Percentiles rank a stretch among this genome's conserved stretches.
phyloP scores from a whole-genome alignment of 2,797 vertebrate species.

The Chaetophractus vellerosus region DNA sequence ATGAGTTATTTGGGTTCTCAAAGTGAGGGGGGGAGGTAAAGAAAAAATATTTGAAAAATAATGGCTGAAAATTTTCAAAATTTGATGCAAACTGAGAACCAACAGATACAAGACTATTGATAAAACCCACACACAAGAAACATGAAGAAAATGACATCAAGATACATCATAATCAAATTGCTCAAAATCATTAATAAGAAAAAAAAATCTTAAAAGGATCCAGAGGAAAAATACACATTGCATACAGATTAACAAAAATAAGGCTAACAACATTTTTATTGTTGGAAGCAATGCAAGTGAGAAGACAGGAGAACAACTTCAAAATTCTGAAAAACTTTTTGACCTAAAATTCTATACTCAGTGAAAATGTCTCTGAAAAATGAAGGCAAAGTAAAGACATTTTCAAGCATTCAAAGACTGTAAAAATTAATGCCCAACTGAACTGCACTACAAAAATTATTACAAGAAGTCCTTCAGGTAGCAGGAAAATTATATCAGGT shows the following conservation, averaged over 20 bases:
- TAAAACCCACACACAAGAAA: neutral
- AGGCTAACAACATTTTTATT: neutral
- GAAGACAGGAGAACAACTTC: neutral
- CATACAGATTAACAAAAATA: neutral
- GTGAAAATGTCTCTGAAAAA: neutral
- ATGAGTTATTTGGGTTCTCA: neutral
- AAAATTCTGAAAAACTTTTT: neutral
- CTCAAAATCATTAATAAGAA: neutral
- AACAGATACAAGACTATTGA: neutral
- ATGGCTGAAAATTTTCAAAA: neutral
- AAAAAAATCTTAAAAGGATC: neutral
- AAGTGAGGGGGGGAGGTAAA: neutral
- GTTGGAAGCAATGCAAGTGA: neutral
- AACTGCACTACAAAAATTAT: neutral
- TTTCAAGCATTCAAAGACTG: neutral
- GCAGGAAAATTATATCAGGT: neutral
- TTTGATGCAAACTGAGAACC: neutral
- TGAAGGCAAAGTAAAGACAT: neutral
- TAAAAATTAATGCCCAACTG: neutral
- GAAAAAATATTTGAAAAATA: neutral
- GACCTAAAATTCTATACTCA: neutral
- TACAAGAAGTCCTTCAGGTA: neutral
- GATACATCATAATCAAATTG: neutral
- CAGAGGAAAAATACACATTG: neutral
- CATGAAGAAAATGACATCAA: neutral